These are phyloP conservation scores for Ptychobarbus kaznakovi DNA, from an alignment of 2,797 vertebrate species.

Conservation along the genomic window DNA sequence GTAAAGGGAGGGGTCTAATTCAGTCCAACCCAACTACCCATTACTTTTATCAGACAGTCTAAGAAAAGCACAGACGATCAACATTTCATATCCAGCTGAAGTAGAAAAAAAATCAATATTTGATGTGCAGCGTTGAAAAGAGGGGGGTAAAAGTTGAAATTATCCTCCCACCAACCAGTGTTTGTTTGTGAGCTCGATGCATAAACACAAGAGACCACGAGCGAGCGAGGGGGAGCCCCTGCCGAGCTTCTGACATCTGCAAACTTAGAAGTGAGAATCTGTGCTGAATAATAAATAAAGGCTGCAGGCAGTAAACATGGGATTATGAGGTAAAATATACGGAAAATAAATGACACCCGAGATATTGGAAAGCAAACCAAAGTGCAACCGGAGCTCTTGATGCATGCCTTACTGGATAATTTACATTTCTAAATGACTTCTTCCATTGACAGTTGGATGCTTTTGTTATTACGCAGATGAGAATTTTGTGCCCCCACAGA, in stretches of 20 bases:
- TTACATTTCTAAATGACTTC: slow-evolving; percentile 43
- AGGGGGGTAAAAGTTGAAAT: slow-evolving; percentile 51
- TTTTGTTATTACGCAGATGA: slow-evolving; percentile 26
- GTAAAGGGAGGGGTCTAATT: slow-evolving; percentile 19
- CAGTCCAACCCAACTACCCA: slow-evolving; percentile 11
- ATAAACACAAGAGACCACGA: slow-evolving; percentile 48
- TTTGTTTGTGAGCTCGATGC: slow-evolving; percentile 60
- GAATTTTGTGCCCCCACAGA: slow-evolving; percentile 43
- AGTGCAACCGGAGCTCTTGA: slow-evolving; percentile 18
- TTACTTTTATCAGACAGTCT: slow-evolving; percentile 23
- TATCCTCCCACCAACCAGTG: slow-evolving; percentile 31
- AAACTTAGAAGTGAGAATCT: slow-evolving; percentile 59
- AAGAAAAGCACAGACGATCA: slow-evolving; percentile 53
- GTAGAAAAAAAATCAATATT: slow-evolving; percentile 60
- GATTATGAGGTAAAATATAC: slow-evolving; percentile 55
- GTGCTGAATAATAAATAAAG: slow-evolving; percentile 74
- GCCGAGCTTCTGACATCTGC: slow-evolving; percentile 63
- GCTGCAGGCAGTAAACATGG: slow-evolving; percentile 67
- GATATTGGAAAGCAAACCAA: slow-evolving; percentile 55
- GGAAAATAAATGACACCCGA: slow-evolving; percentile 59
- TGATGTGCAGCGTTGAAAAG: slow-evolving; percentile 52
- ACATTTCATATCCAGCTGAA: slow-evolving; percentile 57
- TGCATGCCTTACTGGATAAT: slow-evolving; percentile 34
- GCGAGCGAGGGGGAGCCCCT: slow-evolving; percentile 51
- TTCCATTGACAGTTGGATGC: slow-evolving; percentile 32